Base-by-base conservation (phyloP, 1,140 invertebrate species). In the Phenacoccus solenopsis region DNA sequence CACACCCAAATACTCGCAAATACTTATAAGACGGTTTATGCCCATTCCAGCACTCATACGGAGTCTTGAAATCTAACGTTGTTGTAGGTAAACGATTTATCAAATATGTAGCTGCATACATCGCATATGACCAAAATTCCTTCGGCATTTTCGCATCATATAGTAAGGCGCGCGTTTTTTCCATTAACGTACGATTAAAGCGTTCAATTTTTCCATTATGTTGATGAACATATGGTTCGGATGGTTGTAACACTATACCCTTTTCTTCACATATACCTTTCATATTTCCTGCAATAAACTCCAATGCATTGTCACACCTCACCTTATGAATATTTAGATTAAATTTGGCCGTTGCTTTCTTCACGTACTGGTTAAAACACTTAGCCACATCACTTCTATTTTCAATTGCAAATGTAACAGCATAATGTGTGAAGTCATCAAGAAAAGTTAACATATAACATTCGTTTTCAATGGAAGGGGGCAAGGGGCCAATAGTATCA, bases 21-120 rank as follows among this genome's bases (percentile, higher is more conserved):
- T 68, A 30, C 28, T 74, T 69, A 30, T 75, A 71, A 73, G 72
- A 74, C 24, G 76, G 76, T 75, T 76, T 79, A 49, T 68, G 72
- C 2, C 68, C 77, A n/a, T n/a, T n/a, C n/a, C n/a, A n/a, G n/a
- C n/a, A n/a, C 64, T 78, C 75, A 76, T 75, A 78, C 13, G 77
- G 76, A 67, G 76, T 75, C 75, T 78, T 79, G 35, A 72, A 75
- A 74, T 78, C 75, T 16, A 74, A 27, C 20, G 78, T 78, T 74
- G 78, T 79, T 16, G 77, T 72, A 70, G 78, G 74, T 70, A 75
- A 69, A 68, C 73, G 70, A 68, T 78, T 77, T 73, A 75, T 74
- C 16, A 78, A 69, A 72, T 77, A 76, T 7, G 74, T 73, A 3
- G 75, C 75, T n/a, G 64, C 27, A 9, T 5, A 24, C 9, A 67